phyloP scores from a whole-genome alignment of 2,888 invertebrate species.

The Serrognathus titanus region DNA sequence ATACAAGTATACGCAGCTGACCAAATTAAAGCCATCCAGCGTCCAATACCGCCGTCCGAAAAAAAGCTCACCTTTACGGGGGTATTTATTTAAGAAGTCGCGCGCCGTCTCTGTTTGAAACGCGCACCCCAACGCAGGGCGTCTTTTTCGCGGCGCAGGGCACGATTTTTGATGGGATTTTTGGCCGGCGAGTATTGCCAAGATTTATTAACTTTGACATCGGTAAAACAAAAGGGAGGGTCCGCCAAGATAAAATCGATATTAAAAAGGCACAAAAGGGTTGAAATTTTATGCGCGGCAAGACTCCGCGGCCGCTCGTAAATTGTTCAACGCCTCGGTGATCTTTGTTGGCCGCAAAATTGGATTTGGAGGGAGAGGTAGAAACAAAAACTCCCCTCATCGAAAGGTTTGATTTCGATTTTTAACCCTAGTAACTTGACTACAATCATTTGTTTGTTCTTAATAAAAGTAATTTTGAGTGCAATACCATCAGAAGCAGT shows the following conservation, averaged over 20 bases:
- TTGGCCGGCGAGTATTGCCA: constrained; percentile 2
- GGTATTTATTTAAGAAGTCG: constrained; percentile 1
- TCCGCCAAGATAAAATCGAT: constrained; percentile 1
- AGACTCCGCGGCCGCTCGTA: neutral
- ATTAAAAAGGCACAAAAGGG: constrained; percentile 3
- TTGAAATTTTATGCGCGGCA: constrained; percentile 1
- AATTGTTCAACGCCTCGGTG: neutral
- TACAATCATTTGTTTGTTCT: too few relatives aligned
- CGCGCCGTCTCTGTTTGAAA: neutral
- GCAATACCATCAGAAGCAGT: too few relatives aligned
- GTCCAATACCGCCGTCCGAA: neutral
- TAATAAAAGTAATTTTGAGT: too few relatives aligned
- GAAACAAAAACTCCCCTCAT: too few relatives aligned
- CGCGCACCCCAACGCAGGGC: neutral
- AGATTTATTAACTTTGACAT: constrained; percentile 15
- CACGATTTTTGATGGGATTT: constrained; percentile 2
- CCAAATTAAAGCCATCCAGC: neutral
- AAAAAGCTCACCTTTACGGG: neutral
- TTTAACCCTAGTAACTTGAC: too few relatives aligned
- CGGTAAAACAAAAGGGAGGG: constrained; percentile 12
- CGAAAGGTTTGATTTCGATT: too few relatives aligned
- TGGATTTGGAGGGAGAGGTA: neutral
- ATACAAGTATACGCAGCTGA: constrained; percentile 12
- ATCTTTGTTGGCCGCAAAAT: neutral
- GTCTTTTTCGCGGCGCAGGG: neutral